Evolutionary conservation across 2,797 vertebrate genomes (phyloP).

Genomic region (Megaceryle alcyon): DNA sequence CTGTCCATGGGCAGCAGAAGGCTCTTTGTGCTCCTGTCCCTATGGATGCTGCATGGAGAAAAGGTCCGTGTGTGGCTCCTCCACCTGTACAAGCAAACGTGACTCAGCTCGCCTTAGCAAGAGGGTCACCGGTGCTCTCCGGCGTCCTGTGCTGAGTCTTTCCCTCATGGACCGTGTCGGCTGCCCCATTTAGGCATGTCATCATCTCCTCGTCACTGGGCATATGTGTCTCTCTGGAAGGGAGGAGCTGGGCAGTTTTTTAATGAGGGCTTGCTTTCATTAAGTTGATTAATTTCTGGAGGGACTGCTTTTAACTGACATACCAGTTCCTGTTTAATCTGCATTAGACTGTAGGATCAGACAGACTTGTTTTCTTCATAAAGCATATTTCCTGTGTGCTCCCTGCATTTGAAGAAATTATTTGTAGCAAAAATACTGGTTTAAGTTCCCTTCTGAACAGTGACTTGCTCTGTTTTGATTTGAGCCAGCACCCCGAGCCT

Average conservation of each 20-base stretch:
- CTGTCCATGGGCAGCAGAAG: rapidly evolving
- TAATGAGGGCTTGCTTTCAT: not conserved
- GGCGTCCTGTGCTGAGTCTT: rapidly evolving
- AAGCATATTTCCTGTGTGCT: not conserved
- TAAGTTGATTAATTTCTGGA: not conserved
- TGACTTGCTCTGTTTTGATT: not conserved
- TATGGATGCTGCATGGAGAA: rapidly evolving
- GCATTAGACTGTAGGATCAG: not conserved
- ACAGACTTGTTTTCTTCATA: not conserved
- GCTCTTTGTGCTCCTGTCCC: not conserved
- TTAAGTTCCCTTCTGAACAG: not conserved
- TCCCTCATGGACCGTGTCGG: rapidly evolving
- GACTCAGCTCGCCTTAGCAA: not conserved
- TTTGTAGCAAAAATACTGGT: not conserved
- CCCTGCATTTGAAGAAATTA: not conserved
- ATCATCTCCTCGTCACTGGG: not conserved
- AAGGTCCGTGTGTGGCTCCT: not conserved
- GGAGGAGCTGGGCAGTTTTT: not conserved
- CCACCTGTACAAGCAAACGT: rapidly evolving
- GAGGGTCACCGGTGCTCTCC: not conserved
- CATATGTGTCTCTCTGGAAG: not conserved
- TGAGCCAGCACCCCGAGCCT: not conserved
- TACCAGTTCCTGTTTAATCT: not conserved
- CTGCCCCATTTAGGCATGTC: rapidly evolving
- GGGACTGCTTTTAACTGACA: not conserved